Evolutionary conservation across 2,797 vertebrate genomes (phyloP).

Genomic region (Mormyrops boulengeri): DNA sequence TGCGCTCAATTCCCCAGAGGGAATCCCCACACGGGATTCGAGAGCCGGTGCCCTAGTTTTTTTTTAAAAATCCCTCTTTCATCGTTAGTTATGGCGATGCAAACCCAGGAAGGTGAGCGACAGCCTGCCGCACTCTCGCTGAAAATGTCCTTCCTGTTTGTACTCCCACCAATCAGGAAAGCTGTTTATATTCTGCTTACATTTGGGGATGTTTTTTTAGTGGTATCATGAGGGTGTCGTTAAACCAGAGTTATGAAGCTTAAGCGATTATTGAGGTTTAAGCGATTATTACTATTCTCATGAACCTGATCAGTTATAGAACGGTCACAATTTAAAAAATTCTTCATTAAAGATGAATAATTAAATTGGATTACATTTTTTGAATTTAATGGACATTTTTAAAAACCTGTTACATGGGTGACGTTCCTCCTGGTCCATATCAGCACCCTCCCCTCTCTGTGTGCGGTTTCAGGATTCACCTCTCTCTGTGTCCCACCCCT

Average conservation of each 20-base stretch:
- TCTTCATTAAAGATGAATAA: neutral
- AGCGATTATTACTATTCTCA: neutral
- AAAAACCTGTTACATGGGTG: neutral
- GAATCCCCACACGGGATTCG: neutral
- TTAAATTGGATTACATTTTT: neutral
- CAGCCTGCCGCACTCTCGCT: neutral
- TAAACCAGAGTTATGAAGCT: neutral
- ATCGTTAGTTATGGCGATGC: neutral
- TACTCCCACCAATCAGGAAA: neutral
- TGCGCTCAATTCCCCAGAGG: neutral
- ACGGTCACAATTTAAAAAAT: neutral
- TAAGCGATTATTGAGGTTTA: neutral
- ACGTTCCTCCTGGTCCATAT: neutral
- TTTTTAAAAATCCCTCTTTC: neutral
- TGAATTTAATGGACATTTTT: neutral
- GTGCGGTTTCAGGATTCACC: neutral
- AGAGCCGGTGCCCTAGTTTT: constrained; percentile 11
- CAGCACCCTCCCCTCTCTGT: neutral
- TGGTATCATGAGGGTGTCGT: neutral
- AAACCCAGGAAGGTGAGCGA: neutral
- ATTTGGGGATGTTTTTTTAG: neutral
- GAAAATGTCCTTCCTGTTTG: neutral
- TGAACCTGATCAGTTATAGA: neutral
- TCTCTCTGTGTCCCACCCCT: neutral
- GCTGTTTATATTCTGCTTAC: neutral